A percentile compares a stretch with the other conserved stretches of the same genome.
These are phyloP conservation scores for Micronisus gabar DNA, from an alignment of 2,113 vertebrate species.

Conservation along the genomic window DNA sequence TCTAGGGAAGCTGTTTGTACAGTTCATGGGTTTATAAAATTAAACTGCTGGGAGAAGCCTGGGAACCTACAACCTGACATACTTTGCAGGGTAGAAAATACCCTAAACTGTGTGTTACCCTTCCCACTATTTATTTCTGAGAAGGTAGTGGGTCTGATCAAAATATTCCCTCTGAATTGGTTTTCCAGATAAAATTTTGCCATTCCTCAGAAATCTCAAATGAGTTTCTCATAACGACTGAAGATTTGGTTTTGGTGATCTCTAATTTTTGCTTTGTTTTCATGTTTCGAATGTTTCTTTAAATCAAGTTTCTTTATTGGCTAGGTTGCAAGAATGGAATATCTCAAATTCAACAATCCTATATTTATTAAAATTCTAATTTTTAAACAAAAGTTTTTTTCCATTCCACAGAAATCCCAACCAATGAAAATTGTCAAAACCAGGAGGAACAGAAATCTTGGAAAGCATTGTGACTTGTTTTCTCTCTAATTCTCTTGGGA, in stretches of 20 bases:
- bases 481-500: background rate
- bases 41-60: background rate
- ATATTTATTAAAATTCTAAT: background rate
- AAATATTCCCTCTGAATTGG: background rate
- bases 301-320: background rate
- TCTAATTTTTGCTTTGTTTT: background rate
- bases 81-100: background rate
- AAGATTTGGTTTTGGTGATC: background rate
- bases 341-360: background rate
- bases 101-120: background rate
- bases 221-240: background rate
- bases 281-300: background rate
- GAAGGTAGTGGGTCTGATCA: background rate
- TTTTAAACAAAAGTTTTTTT: background rate
- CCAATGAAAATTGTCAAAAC: background rate
- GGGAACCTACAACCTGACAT: background rate
- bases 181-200: background rate
- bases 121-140: background rate
- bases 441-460: background rate
- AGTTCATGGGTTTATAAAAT: background rate
- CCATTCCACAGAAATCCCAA: background rate
- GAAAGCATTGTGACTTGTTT: rapidly evolving
- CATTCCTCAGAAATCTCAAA: background rate
- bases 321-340: background rate
- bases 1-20: background rate